Evolutionary conservation across 1,140 invertebrate genomes (phyloP).

Genomic region (Cydia fagiglandana): DNA sequence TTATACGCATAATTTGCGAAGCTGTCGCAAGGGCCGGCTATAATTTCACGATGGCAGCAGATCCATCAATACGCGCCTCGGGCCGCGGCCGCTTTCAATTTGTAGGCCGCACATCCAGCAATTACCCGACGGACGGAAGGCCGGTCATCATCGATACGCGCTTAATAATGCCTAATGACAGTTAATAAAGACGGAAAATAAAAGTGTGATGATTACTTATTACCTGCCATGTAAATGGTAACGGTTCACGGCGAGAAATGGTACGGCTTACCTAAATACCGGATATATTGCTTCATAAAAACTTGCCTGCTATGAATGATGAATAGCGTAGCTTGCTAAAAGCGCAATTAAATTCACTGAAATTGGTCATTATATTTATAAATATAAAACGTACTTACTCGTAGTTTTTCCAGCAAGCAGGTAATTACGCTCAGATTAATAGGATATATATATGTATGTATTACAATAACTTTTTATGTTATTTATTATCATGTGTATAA

Average conservation of each 20-base stretch:
- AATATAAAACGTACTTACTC: conserved; percentile 3
- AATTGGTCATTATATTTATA: conserved; percentile 20
- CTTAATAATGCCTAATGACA: conserved; percentile 78
- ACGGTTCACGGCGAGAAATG: conserved; percentile 22
- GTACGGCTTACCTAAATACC: neutral
- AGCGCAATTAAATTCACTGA: neutral
- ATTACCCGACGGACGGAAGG: conserved; percentile 76
- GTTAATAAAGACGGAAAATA: conserved; percentile 75
- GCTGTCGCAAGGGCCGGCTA: conserved; percentile 74
- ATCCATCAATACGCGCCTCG: conserved; percentile 75
- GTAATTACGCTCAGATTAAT: too few species aligned
- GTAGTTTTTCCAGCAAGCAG: neutral
- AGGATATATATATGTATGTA: too few species aligned
- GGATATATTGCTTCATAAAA: conserved; percentile 15
- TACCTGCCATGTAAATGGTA: conserved; percentile 41
- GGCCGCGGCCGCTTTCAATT: conserved; percentile 76
- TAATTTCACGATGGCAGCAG: conserved; percentile 76
- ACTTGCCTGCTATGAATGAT: neutral
- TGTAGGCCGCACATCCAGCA: conserved; percentile 74
- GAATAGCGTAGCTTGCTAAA: neutral
- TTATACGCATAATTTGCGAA: conserved; percentile 78
- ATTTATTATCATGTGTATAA: too few species aligned
- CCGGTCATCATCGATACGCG: conserved; percentile 72
- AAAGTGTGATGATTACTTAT: conserved; percentile 73
- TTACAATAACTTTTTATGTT: too few species aligned